These are phyloP conservation scores for Notodonta ziczac DNA, from an alignment of 2,888 invertebrate species.

Conservation along the genomic window DNA sequence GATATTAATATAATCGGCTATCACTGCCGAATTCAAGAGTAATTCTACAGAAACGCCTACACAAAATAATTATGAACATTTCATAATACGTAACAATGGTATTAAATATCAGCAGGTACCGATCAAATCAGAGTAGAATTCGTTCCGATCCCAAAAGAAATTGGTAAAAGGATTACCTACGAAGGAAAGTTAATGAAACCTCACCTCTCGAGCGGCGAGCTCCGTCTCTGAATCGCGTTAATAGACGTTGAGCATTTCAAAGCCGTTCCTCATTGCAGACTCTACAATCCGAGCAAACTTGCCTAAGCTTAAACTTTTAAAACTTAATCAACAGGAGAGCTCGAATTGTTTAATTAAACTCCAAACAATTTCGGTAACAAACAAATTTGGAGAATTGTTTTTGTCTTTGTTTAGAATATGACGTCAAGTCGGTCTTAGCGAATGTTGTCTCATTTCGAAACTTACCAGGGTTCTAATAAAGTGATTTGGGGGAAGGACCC, in stretches of 20 bases:
- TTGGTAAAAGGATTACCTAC: too few species aligned
- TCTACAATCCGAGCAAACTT: conserved; percentile 24
- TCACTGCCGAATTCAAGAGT: too few species aligned
- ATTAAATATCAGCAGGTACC: too few species aligned
- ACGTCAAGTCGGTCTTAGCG: too few species aligned
- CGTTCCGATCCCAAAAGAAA: neutral
- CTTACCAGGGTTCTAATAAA: too few species aligned
- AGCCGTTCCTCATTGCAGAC: conserved; percentile 16
- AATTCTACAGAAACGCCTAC: neutral
- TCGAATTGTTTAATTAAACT: conserved; percentile 28
- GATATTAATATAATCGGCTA: too few species aligned
- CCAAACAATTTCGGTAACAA: conserved; percentile 14
- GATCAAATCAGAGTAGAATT: neutral
- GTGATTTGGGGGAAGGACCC: too few species aligned
- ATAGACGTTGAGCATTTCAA: conserved; percentile 16
- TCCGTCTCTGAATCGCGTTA: neutral
- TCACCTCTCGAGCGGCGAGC: too few species aligned
- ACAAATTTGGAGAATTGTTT: neutral
- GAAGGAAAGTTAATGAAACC: too few species aligned
- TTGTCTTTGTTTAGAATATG: too few species aligned
- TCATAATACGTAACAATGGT: neutral
- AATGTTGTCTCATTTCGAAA: too few species aligned
- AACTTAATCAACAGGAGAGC: conserved; percentile 32
- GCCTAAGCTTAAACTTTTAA: conserved; percentile 26
- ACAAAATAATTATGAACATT: neutral